These are phyloP conservation scores for Pseudomyrmex dendroicus DNA, from an alignment of 1,140 invertebrate species.

Conservation along the genomic window DNA sequence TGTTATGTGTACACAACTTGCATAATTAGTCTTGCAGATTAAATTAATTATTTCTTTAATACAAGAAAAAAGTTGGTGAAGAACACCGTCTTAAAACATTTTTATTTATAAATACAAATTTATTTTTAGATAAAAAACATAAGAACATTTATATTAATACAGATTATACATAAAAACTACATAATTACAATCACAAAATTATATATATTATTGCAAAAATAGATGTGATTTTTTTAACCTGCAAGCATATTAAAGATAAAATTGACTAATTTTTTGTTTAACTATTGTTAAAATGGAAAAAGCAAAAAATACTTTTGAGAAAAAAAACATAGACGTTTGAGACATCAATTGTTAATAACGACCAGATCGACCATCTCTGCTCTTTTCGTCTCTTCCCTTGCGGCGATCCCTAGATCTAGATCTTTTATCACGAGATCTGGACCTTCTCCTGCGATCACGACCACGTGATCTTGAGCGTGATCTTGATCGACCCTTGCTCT, in stretches of 20 bases:
- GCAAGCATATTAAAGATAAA: too few relatives aligned
- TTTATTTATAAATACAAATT: too few relatives aligned
- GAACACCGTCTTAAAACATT: too few relatives aligned
- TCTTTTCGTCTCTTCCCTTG: slow-evolving; percentile 78
- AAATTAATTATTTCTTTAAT: too few relatives aligned
- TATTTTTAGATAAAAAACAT: too few relatives aligned
- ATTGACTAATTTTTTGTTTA: too few relatives aligned
- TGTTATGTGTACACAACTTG: neutral
- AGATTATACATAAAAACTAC: too few relatives aligned
- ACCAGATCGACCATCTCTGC: slow-evolving; percentile 84
- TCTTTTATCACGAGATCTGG: slow-evolving; percentile 82
- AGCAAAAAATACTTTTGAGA: neutral
- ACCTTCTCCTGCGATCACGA: slow-evolving; percentile 81
- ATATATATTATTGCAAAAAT: too few relatives aligned
- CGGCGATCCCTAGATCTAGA: slow-evolving; percentile 81
- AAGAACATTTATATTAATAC: too few relatives aligned
- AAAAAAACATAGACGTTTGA: neutral
- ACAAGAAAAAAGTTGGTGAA: too few relatives aligned
- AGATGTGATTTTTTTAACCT: too few relatives aligned
- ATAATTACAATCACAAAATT: too few relatives aligned
- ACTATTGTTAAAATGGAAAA: neutral
- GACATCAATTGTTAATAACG: slow-evolving; percentile 77
- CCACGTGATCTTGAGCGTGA: slow-evolving; percentile 80
- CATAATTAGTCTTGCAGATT: neutral
- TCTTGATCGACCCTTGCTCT: slow-evolving; percentile 83